phyloP scores from a whole-genome alignment of 1,140 invertebrate species.

The Triops cancriformis region DNA sequence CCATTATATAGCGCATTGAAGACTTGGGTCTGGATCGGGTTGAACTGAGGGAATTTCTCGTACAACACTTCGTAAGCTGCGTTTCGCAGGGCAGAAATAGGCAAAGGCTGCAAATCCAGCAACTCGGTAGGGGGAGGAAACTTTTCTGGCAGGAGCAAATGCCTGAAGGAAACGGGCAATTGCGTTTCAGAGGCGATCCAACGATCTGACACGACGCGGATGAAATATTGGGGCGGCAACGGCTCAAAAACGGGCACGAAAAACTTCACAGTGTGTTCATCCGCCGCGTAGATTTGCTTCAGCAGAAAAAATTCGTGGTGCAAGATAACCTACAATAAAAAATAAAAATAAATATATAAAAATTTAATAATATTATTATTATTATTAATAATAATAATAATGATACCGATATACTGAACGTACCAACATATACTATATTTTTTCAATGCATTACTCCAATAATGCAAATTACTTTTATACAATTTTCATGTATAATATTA shows the following conservation, averaged over 20 bases:
- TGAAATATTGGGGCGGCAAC: conserved; percentile 94
- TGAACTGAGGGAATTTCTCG: conserved; percentile 86
- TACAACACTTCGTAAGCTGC: conserved; percentile 78
- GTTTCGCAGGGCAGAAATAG: conserved; percentile 76
- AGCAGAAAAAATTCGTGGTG: conserved; percentile 97
- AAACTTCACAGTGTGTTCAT: conserved; percentile 96
- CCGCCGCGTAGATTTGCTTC: conserved; percentile 86
- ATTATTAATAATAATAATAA: too few relatives aligned
- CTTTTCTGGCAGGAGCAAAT: conserved; percentile 96
- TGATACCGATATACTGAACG: too few relatives aligned
- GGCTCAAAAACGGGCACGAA: conserved; percentile 98
- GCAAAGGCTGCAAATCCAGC: conserved; percentile 93
- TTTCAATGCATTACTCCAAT: too few relatives aligned
- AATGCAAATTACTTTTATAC: too few relatives aligned
- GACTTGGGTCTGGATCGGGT: conserved; percentile 99
- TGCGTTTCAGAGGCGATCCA: conserved; percentile 93
- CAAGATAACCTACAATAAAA: conserved; percentile 49
- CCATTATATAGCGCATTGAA: conserved; percentile 98
- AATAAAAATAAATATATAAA: neutral
- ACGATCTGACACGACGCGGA: conserved; percentile 51
- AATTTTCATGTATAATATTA: too few relatives aligned
- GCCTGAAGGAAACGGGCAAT: conserved; percentile 92
- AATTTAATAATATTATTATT: too few relatives aligned
- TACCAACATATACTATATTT: too few relatives aligned
- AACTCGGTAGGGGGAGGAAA: conserved; percentile 95